Base-by-base conservation (phyloP, 2,797 vertebrate species). In the Lindbergichthys nudifrons region DNA sequence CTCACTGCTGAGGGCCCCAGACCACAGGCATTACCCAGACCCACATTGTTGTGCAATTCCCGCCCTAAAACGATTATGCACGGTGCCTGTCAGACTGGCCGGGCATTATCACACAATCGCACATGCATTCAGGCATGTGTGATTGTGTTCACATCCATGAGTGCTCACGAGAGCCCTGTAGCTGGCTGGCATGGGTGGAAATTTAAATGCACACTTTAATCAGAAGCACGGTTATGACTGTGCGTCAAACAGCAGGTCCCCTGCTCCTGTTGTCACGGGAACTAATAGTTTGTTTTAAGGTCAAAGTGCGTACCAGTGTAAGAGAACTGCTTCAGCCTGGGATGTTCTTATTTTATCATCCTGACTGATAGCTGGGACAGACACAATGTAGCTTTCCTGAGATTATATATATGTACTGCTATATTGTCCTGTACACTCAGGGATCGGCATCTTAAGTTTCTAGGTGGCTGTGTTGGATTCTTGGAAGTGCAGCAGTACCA, bases 31-130 rank as follows among this genome's bases (percentile, higher is more conserved):
- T 95, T 95, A 96, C 94, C 94, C 90, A 93, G 88, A 87, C 92
- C 86, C 85, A 95, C 95, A 94, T 94, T 96, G 93, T 95, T 96
- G 94, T 95, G 95, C 95, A 95, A 94, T 94, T 95, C 93, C 82
- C 93, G 89, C 93, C 92, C 95, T 94, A 88, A 93, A 89, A 92
- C 88, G 90, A 93, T 94, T 95, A 96, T 93, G 91, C 89, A 81
- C 93, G 94, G 95, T 96, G 95, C 94, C 96, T 96, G 93, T 94
- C 89, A 95, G 96, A 92, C 95, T 95, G 92, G 94, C 93, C 92
- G 87, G 81, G 93, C 92, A 88, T 95, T 92, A 90, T 93, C 90
- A 92, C 90, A 92, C 90, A 88, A 90, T 88, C 86, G 61, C 91
- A 85, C 90, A 89, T 61, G 75, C 86, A 84, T 61, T 80, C 67